Evolutionary conservation across 2,888 invertebrate genomes (phyloP), one percentile per base, ranked within the genome.

Genomic region (Mythimna impura): DNA sequence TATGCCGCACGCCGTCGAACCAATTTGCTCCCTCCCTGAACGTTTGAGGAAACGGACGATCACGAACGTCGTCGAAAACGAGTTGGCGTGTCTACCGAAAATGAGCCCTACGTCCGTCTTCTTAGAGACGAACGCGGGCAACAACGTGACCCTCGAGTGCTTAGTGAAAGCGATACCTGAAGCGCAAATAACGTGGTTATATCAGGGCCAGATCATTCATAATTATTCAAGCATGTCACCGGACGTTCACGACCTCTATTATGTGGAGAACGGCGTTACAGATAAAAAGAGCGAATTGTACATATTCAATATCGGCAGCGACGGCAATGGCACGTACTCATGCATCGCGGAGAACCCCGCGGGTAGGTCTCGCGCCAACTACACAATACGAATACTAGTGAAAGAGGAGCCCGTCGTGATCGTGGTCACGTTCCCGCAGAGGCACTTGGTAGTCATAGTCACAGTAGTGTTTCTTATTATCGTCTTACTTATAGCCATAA

Each of bases 261-360:
- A 97, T 86, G 96, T 97, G 17, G 97, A 98, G 88, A 98, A 97
- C 87, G 97, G 97, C n/a, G 95, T 96, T 1, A 97, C 97, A 83
- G 97, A 98, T 89, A 98, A 98, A 93, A 97, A 97, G 83, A 98
- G 98, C 88, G 98, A 98, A 93, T 96, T 98, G 73, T 97, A 98
- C 89, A 98, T 98, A 87, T 97, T 97, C 88, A 98, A 98, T 90
- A 97, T 98, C 34, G 97, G 97, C 50, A 97, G 97, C 55, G 98
- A 98, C 81, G 98, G 98, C 90, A 98, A 98, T 88, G 99, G 99
- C 8, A 98, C 98, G 12, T 99, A 98, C 91, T 97, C 98, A 6
- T 99, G 99, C 92, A 96, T 98, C 20, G 99, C 99, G 0, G 98
- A 98, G 89, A 99, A 99, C 91, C 97, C 97, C 22, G 99, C 99